Evolutionary conservation across 2,113 vertebrate species (phyloP).

Genomic region (Montifringilla adamsi): DNA sequence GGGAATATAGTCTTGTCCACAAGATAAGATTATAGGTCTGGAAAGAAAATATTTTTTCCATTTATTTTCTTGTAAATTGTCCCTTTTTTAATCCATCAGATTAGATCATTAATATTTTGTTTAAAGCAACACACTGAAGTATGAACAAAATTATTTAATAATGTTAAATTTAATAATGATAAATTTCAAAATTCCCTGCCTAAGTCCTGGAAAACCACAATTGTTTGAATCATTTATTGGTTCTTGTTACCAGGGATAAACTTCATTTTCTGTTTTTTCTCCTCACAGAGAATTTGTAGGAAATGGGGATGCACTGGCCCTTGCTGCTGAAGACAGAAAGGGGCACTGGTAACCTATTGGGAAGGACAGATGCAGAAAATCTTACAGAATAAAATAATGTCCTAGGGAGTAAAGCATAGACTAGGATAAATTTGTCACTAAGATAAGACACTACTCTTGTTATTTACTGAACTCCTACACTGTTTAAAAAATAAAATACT

Average conservation of each 20-base stretch:
- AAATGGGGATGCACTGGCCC: neutral
- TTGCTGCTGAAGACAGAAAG: neutral
- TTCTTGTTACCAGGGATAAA: neutral
- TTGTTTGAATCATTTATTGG: neutral
- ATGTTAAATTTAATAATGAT: neutral
- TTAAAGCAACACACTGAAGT: neutral
- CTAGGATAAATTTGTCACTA: neutral
- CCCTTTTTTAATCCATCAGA: neutral
- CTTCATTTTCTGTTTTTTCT: neutral
- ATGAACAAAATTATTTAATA: neutral
- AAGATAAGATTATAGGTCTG: neutral
- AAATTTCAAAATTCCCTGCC: neutral
- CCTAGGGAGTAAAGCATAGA: neutral
- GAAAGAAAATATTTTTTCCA: neutral
- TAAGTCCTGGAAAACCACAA: neutral
- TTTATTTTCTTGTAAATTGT: neutral
- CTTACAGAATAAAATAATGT: neutral
- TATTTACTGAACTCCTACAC: slow-evolving; percentile 17
- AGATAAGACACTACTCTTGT: neutral
- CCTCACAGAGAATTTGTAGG: neutral
- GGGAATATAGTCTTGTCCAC: neutral
- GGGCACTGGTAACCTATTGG: neutral
- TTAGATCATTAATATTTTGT: neutral
- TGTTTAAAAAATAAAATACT: neutral
- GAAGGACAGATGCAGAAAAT: neutral